Base-by-base conservation (phyloP, 2,797 vertebrate genomes). In the Octomys mimax region DNA sequence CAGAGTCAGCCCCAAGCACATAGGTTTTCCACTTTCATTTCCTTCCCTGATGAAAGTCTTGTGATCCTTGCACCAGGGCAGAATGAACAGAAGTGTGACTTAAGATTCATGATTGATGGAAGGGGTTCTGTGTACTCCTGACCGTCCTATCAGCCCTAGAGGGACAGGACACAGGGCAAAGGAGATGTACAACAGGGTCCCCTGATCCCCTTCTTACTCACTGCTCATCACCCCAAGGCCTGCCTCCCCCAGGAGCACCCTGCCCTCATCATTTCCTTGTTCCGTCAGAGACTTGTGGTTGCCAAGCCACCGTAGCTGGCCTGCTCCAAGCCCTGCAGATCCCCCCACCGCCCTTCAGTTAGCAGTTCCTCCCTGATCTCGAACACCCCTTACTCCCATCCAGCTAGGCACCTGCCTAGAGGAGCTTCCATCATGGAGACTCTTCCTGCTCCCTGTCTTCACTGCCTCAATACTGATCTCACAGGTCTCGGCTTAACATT, bases 271-370 rank as follows among this genome's bases (percentile, higher is more conserved):
- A 19, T 46, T 1, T 31, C 57, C 26, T 61, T 68, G 22, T 52
- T 36, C 66, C 86, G 31, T 64, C 19, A 42, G 70, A 84, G 19
- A 46, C 24, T 75, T 33, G 21, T 6, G 1, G 39, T 71, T 11
- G 2, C 24, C 83, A 12, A 5, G 0, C 1, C 0, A 0, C 1
- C 0, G n/a, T 52, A 68, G 36, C 6, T 1, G 1, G 2, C 7
- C 14, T 22, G 46, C 92, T 64, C 26, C 13, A 3, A 61, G 10
- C 21, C 46, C n/a, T 57, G n/a, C 46, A 24, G 42, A 26, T 18
- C 9, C n/a, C 90, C 46, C 19, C 42, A 42, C 42, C 42, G 49
- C 36, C 79, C 21, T 77, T 31, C 1, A 0, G 66, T 13, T 14
- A 46, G 16, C 62, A 54, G 9, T 49, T 71, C n/a, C 54, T 73